Base-by-base conservation (phyloP, 2,113 vertebrate genomes). In the Catagonus wagneri region DNA sequence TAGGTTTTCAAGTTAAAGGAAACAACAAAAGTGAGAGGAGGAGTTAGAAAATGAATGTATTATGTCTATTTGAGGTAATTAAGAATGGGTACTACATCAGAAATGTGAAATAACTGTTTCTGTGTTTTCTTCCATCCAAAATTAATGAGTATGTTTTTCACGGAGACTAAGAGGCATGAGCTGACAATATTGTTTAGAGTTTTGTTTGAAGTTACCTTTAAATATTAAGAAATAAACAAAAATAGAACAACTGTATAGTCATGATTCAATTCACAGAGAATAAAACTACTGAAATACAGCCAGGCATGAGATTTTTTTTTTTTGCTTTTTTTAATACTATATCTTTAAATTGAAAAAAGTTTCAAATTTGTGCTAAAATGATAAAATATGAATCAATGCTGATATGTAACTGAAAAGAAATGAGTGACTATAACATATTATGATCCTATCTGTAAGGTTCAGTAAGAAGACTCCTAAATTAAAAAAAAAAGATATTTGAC, bases 41-140 rank as follows among this genome's bases (percentile, higher is more conserved):
- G 94, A 91, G 39, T 89, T 25, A 6, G 17, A 34, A 95, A 98
- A 97, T 68, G 19, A 95, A 92, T 76, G 19, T 39, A 96, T 96
- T 6, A 78, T 89, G 78, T 97, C 56, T 92, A 52, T 83, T 97
- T 69, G 96, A 97, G 95, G 96, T 44, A 97, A 96, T 95, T 97
- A 97, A 75, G 90, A 86, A 71, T 96, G 98, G 60, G 71, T 97
- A 76, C 32, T 71, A n/a, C 60, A 94, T 97, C 34, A 96, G 97
- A 98, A 96, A 78, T 95, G 20, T 85, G 88, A 56, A 61, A 63
- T 58, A 95, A 50, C 2, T 96, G 52, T 96, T 97, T 92, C 10
- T 54, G 19, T 96, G 74, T 93, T 50, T 75, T 75, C 39, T 52
- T 12, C 16, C 3, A 11, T 25, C 4, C 36, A 32, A 84, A 87